Evolutionary conservation across 2,113 vertebrate species (phyloP).

Genomic region (Argyrosomus japonicus): DNA sequence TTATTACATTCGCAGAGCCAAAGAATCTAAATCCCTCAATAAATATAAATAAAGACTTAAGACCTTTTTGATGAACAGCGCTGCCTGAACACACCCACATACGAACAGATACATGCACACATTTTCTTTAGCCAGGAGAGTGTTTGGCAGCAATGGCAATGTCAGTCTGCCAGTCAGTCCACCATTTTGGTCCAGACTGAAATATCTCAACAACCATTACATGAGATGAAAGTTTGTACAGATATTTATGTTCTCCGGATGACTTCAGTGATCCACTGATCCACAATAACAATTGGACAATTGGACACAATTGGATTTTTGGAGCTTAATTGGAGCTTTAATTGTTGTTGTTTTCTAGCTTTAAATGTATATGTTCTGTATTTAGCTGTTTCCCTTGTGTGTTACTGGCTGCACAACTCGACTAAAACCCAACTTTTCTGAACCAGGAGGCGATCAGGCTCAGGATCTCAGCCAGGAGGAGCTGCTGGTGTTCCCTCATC

Average conservation of each 20-base stretch:
- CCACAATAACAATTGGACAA: too few species aligned
- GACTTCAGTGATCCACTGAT: neutral
- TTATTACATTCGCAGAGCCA: conserved; percentile 34
- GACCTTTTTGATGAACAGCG: conserved; percentile 23
- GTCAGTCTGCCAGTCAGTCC: neutral
- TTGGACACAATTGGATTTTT: neutral
- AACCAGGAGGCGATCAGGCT: conserved; percentile 27
- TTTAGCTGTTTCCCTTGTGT: neutral
- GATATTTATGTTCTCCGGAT: neutral
- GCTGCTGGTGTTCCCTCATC: conserved; percentile 44
- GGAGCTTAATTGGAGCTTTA: too few species aligned
- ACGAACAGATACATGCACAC: neutral
- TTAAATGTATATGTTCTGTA: neutral
- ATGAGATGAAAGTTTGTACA: neutral
- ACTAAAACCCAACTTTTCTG: neutral
- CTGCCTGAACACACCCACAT: conserved; percentile 10
- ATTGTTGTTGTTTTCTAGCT: neutral
- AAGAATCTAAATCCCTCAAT: conserved; percentile 50
- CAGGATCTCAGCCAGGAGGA: conserved; percentile 36
- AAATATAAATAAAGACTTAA: conserved; percentile 54
- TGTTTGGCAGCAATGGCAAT: neutral
- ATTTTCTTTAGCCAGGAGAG: neutral
- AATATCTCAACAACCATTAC: neutral
- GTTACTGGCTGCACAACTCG: neutral
- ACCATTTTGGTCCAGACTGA: neutral